Conservation (phyloP, 2,797 vertebrate genomes). For the Hoplostethus atlanticus region DNA sequence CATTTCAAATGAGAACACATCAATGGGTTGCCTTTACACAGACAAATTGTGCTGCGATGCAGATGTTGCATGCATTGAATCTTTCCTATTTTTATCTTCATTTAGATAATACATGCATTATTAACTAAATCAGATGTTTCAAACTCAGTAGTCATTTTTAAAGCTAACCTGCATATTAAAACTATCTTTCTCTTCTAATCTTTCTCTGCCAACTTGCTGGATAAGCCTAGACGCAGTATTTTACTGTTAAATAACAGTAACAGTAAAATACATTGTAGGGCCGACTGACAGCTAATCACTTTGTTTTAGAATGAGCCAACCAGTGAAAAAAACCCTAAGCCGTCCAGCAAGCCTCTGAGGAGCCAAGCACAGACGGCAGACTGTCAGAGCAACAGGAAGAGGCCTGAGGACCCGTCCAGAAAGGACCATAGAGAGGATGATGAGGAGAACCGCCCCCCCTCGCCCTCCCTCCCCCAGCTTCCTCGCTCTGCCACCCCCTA, state of each 20-base stretch:
- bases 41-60: no score
- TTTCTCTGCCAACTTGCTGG: no score
- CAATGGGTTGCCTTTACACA: no score
- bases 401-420: constrained; percentile 59
- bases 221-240: no score
- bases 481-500: constrained; percentile 53
- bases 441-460: constrained; percentile 56
- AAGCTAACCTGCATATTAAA: no score
- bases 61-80: no score
- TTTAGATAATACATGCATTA: no score
- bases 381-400: constrained; percentile 65
- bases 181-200: no score
- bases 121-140: no score
- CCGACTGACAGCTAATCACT: background rate
- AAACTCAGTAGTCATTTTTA: no score
- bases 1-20: no score
- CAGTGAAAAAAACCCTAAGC: constrained; percentile 68
- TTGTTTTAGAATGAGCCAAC: constrained; percentile 73
- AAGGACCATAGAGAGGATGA: constrained; percentile 68
- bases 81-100: no score
- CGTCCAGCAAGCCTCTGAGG: constrained; percentile 57
- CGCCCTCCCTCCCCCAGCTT: constrained; percentile 61
- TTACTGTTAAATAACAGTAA: background rate
- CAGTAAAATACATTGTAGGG: background rate
- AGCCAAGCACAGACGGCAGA: constrained; percentile 64